Evolutionary conservation across 2,888 invertebrate genomes (phyloP).

Genomic region (Hypomecis punctinalis): DNA sequence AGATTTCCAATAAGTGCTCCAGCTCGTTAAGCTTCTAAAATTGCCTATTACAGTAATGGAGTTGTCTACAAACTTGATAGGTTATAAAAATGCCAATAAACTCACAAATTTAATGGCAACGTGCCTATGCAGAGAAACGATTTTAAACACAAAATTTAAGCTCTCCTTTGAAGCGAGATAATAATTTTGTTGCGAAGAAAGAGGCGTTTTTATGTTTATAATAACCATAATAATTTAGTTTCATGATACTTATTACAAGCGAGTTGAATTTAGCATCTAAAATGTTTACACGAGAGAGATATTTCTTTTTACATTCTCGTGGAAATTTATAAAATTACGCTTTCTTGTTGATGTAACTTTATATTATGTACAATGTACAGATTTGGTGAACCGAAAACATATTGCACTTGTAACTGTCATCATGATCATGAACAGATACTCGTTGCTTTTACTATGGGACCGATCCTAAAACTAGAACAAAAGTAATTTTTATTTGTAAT

Average conservation of each 20-base stretch:
- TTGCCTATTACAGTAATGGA: slow-evolving; percentile 60
- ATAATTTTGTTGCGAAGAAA: slow-evolving; percentile 16
- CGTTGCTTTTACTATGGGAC: neutral
- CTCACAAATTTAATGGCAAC: slow-evolving; percentile 28
- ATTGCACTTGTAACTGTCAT: no score
- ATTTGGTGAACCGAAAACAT: no score
- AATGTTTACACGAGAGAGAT: slow-evolving; percentile 6
- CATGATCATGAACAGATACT: no score
- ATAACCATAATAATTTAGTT: slow-evolving; percentile 21
- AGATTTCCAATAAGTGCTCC: slow-evolving; percentile 55
- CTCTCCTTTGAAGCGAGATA: neutral
- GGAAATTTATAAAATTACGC: slow-evolving; percentile 7
- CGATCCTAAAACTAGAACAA: no score
- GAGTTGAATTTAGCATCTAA: slow-evolving; percentile 8
- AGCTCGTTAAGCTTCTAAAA: slow-evolving; percentile 61
- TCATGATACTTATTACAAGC: slow-evolving; percentile 8
- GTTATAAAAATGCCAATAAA: slow-evolving; percentile 39
- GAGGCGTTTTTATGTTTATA: slow-evolving; percentile 7
- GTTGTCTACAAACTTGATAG: slow-evolving; percentile 42
- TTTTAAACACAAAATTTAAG: slow-evolving; percentile 20
- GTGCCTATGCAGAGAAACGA: slow-evolving; percentile 17
- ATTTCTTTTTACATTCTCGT: slow-evolving; percentile 3
- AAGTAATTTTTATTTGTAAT: no score
- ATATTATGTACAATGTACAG: neutral
- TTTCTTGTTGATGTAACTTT: slow-evolving; percentile 14